Evolutionary conservation across 2,888 invertebrate genomes (phyloP), one percentile per base, ranked within the genome.

Genomic region (Drosophila sordidapex): DNA sequence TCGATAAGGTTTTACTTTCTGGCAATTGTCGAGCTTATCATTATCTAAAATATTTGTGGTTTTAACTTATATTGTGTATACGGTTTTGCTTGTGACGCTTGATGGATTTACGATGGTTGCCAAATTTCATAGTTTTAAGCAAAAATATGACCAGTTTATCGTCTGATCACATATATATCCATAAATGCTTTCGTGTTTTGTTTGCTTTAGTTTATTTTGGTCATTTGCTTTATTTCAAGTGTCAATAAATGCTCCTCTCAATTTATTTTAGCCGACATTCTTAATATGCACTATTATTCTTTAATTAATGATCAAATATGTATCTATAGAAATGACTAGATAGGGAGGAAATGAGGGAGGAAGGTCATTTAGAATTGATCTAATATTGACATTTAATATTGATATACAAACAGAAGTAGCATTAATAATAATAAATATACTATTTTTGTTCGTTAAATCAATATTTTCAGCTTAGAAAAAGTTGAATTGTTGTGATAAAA

Each of bases 31-130:
- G 3, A 38, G 58, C 62, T 70, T 78, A 79, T 78, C 80, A 49
- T 11, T 43, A 54, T 58, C 49, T 74, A 5, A 21, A 43, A n/a
- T 61, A 35, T 52, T 48, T 46, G 49, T 59, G 38, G 29, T 31
- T 29, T 27, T n/a, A 21, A 52, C 8, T 63, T 29, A 31, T 51
- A 49, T 61, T 56, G 40, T 25, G 38, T 43, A 38, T 63, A 29
- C 27, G 31, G 27, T 48, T 43, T 35, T 33, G 33, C 15, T 63
- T 51, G 46, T 7, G n/a, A 21, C 49, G 1, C 25, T 31, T 70
- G 68, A 73, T 68, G 29, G 62, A 25, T 78, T 86, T 89, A 83
- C 73, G 70, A 71, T 53, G 58, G 7, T 43, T 29, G 57, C 6
- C 53, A 46, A 75, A 70, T 38, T 72, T 74, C 57, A 56, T 66